phyloP scores from a whole-genome alignment of 2,888 invertebrate species.

The Xestia sexstrigata region DNA sequence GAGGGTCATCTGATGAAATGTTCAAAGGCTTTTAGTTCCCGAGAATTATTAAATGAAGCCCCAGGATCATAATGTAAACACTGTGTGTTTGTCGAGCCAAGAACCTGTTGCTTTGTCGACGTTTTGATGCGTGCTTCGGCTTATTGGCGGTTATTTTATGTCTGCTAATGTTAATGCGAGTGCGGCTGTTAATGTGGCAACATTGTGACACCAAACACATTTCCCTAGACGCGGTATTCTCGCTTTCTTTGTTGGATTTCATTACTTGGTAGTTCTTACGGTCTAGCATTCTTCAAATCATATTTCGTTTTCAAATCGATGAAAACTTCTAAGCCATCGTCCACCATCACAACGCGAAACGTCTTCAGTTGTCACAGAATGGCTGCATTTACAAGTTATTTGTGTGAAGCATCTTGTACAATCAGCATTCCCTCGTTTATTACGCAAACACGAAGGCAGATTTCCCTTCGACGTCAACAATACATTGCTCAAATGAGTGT shows the following conservation, averaged over 20 bases:
- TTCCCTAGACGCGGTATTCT: slow-evolving; percentile 59
- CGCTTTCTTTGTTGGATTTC: slow-evolving; percentile 67
- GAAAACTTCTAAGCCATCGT: slow-evolving; percentile 17
- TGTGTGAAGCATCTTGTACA: slow-evolving; percentile 79
- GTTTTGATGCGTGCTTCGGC: slow-evolving; percentile 87
- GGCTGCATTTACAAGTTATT: slow-evolving; percentile 76
- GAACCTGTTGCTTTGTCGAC: slow-evolving; percentile 90
- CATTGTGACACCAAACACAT: slow-evolving; percentile 80
- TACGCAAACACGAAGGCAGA: slow-evolving; percentile 82
- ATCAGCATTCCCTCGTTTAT: slow-evolving; percentile 79
- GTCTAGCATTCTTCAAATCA: slow-evolving; percentile 44
- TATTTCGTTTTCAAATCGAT: slow-evolving; percentile 60
- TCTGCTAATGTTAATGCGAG: slow-evolving; percentile 88
- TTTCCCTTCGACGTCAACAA: slow-evolving; percentile 87
- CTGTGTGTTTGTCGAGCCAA: slow-evolving; percentile 86
- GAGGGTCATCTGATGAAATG: slow-evolving; percentile 91
- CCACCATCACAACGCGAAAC: slow-evolving; percentile 29
- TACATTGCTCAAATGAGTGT: slow-evolving; percentile 84
- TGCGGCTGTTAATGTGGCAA: slow-evolving; percentile 83
- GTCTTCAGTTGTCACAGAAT: slow-evolving; percentile 46
- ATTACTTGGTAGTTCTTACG: slow-evolving; percentile 43
- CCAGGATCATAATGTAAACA: slow-evolving; percentile 91
- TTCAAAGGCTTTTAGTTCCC: slow-evolving; percentile 91
- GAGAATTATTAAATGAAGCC: slow-evolving; percentile 91
- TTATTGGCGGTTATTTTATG: slow-evolving; percentile 90